Percentiles rank a stretch among this genome's conserved stretches.
phyloP scores from a whole-genome alignment of 64 coral and sea anemone species.

The Montipora cactus region DNA sequence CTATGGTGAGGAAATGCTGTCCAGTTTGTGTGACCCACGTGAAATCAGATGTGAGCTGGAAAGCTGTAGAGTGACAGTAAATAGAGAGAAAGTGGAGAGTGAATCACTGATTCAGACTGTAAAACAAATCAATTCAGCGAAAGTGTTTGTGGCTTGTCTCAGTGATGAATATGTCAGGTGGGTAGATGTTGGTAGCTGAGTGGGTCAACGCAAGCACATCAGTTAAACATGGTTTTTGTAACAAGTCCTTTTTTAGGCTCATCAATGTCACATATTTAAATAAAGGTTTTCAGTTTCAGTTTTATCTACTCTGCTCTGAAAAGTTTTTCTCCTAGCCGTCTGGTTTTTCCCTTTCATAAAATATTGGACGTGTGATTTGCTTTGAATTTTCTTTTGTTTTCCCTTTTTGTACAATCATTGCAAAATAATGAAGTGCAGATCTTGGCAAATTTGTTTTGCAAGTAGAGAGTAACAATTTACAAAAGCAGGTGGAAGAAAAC shows the following conservation, averaged over 20 bases:
- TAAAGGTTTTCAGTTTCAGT: too few species aligned
- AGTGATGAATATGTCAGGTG: constrained; percentile 94
- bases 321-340: too few species aligned
- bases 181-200: background rate
- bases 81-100: constrained; percentile 27
- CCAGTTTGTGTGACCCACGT: constrained; percentile 77
- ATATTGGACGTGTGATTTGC: too few species aligned
- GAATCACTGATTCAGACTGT: constrained; percentile 75
- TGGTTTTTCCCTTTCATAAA: too few species aligned
- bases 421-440: too few species aligned
- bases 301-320: too few species aligned
- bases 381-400: too few species aligned
- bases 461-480: background rate
- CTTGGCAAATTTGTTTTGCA: background rate
- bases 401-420: too few species aligned
- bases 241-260: too few species aligned
- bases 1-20: constrained; percentile 69
- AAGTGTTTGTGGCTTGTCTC: constrained; percentile 93
- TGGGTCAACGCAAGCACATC: background rate
- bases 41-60: constrained; percentile 69
- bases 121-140: constrained; percentile 75
- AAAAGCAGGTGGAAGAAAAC: too few species aligned
- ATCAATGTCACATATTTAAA: too few species aligned
- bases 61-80: constrained; percentile 45
- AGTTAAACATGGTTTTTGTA: too few species aligned